A percentile compares a stretch with the other conserved stretches of the same genome.
phyloP scores from a whole-genome alignment of 1,140 invertebrate species.

The Caligus rogercresseyi region DNA sequence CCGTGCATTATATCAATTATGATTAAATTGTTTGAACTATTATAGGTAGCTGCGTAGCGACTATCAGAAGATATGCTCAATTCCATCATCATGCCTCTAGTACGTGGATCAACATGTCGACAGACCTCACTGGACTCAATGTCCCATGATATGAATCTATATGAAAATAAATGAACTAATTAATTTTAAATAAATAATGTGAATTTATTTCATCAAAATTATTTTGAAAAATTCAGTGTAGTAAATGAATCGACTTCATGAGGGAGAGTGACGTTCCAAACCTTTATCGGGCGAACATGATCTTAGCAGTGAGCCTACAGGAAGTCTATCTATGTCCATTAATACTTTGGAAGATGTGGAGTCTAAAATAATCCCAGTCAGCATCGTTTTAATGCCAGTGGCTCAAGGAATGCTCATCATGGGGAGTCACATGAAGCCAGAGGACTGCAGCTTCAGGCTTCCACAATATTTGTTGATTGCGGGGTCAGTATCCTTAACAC shows the following conservation, averaged over 20 bases:
- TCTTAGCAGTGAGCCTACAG: neutral
- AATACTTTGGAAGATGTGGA: neutral
- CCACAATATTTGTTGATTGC: neutral
- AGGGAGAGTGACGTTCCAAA: neutral
- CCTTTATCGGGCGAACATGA: neutral
- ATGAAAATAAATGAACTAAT: slow-evolving; percentile 73
- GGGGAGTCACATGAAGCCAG: neutral
- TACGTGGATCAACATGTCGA: slow-evolving; percentile 70
- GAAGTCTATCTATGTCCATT: neutral
- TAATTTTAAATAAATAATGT: neutral
- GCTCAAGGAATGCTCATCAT: neutral
- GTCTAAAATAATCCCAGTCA: neutral
- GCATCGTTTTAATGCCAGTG: neutral
- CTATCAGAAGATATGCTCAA: slow-evolving; percentile 3
- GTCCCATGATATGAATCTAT: slow-evolving; percentile 93
- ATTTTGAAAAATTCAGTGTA: neutral
- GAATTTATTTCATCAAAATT: no score
- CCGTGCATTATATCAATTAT: slow-evolving; percentile 15
- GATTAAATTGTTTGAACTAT: slow-evolving; percentile 9
- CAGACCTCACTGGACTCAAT: slow-evolving; percentile 78
- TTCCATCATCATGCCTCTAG: slow-evolving; percentile 88
- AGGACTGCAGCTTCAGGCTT: neutral
- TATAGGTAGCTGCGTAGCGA: slow-evolving; percentile 16
- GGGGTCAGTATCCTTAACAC: neutral
- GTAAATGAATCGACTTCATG: slow-evolving; percentile 20